phyloP scores from a whole-genome alignment of 2,888 invertebrate species.

The Cosmorhoe ocellata region DNA sequence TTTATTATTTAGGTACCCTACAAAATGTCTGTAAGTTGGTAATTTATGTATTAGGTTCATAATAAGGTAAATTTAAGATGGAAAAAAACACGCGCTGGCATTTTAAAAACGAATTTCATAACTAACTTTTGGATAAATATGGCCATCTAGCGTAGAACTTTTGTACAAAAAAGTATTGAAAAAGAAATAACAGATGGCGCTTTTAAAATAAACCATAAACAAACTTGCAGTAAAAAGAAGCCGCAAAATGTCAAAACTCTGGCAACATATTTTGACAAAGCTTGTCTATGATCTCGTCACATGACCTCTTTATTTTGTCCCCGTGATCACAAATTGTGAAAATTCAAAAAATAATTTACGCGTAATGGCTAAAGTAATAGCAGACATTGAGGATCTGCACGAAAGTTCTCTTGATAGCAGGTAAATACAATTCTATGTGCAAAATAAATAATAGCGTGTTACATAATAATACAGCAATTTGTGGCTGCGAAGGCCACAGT shows the following conservation, averaged over 20 bases:
- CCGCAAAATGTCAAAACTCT: neutral
- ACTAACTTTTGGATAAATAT: no score
- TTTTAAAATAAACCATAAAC: neutral
- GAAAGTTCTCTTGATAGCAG: constrained; percentile 84
- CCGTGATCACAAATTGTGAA: constrained; percentile 87
- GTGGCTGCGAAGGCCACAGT: constrained; percentile 70
- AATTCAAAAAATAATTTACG: constrained; percentile 84
- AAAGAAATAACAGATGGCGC: neutral
- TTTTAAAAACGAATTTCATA: no score
- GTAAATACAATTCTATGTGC: constrained; percentile 60
- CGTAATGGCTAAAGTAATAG: constrained; percentile 77
- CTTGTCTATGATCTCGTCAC: constrained; percentile 79
- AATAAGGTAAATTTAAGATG: no score
- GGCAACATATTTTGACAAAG: constrained; percentile 7
- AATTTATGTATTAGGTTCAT: no score
- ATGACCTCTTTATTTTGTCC: constrained; percentile 88
- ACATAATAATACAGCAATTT: constrained; percentile 64
- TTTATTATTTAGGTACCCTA: no score
- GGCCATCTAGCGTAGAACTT: neutral
- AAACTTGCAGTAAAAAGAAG: no score
- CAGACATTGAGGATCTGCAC: constrained; percentile 82
- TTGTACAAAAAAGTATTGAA: neutral
- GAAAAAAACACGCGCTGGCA: no score
- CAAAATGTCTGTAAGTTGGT: no score
- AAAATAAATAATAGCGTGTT: constrained; percentile 44